Base-by-base conservation (phyloP, 1,140 invertebrate species). In the Achatina immaculata region DNA sequence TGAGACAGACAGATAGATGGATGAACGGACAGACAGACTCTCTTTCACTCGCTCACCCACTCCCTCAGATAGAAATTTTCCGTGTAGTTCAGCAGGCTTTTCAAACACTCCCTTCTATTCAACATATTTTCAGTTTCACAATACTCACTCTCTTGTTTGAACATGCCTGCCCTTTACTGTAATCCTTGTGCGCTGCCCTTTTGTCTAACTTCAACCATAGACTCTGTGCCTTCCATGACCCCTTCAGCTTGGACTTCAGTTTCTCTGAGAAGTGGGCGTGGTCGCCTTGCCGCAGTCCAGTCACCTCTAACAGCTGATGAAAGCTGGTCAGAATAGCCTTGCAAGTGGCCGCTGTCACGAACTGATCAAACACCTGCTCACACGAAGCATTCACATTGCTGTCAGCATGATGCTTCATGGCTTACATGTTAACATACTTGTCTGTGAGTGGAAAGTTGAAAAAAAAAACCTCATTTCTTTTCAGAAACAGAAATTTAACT, bases 181-280 rank as follows among this genome's bases (percentile, higher is more conserved):
- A 99, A 86, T 97, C 97, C 87, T 97, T 96, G 91, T 98, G 96
- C 87, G 94, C 94, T 19, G 96, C 95, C 48, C 96, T 93, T 79
- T 97, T 96, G 91, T 99, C 98, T 89, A 99, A 96, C 90, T 99
- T 98, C 85, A 95, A 95, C 96, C 97, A 99, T 7, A 99, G 89
- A 14, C 96, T 96, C 90, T 97, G 95, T 0, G 97, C 97, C 90
- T 97, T 97, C 97, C 98, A 99, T 68, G 96, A 97, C 51, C 93
- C 93, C n/a, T 62, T 51, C 28, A 97, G 89, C 87, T 95, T 95
- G 0, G 93, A 81, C 77, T 89, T 89, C 4, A 91, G 82, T 21
- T 81, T 75, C n/a, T 82, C 75, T 81, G 91, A 91, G 84, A 91
- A 91, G 84, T 97, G 93, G 65, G 81, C 72, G 75, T 90, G 88